Conservation (phyloP, 2,888 invertebrate genomes). For the Sesia bembeciformis region DNA sequence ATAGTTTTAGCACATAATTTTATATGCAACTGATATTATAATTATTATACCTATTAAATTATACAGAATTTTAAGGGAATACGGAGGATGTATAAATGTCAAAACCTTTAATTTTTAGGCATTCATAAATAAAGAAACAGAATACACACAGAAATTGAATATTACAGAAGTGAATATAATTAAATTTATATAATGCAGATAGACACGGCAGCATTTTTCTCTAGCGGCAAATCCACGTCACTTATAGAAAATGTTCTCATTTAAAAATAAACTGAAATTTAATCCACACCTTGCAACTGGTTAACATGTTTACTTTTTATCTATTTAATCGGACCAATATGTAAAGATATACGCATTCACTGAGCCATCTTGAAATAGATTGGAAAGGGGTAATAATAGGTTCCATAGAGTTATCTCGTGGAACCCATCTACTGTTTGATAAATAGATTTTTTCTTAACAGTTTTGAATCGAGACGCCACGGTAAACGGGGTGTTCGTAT, state of each 20-base stretch:
- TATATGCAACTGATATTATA: no score
- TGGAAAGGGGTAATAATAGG: conserved; percentile 63
- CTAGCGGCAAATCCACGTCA: background rate
- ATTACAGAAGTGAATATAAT: no score
- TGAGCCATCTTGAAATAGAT: conserved; percentile 1
- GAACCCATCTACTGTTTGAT: conserved; percentile 62
- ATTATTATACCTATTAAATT: no score
- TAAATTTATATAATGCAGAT: no score
- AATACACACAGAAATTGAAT: no score
- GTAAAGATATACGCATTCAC: background rate
- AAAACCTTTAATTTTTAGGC: no score
- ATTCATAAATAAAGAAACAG: no score
- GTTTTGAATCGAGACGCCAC: conserved; percentile 41
- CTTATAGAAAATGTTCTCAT: background rate
- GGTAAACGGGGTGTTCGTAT: conserved; percentile 44
- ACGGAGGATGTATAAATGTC: no score
- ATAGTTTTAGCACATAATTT: no score
- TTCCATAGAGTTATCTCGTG: conserved; percentile 49
- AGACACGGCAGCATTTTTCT: no score
- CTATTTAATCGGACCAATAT: background rate
- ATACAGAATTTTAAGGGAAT: no score
- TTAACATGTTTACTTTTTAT: background rate
- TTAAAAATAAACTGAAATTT: background rate
- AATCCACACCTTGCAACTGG: background rate
- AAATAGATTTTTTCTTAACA: conserved; percentile 59